Evolutionary conservation across 2,113 vertebrate genomes (phyloP).

Genomic region (Microcebus griseorufus): DNA sequence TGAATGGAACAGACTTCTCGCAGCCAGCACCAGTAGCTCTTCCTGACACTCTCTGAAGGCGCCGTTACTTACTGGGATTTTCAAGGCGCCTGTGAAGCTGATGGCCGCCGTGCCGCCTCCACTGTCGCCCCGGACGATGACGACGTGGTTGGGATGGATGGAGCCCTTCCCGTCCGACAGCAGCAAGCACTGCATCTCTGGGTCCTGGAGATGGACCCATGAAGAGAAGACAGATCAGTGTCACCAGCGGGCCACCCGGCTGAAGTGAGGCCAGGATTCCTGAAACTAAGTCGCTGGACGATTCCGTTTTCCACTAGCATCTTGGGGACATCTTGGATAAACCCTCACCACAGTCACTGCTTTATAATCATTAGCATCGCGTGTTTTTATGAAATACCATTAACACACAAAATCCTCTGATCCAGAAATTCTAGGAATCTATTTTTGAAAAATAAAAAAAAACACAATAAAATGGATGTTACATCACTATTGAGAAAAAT

Average conservation of each 20-base stretch:
- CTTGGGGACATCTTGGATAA: fast-evolving
- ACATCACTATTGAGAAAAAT: background rate
- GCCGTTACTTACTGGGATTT: slow-evolving; percentile 85
- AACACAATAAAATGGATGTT: background rate
- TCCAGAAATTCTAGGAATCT: background rate
- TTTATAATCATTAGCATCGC: fast-evolving
- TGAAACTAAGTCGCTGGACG: fast-evolving
- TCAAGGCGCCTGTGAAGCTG: slow-evolving; percentile 87
- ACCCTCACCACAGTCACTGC: fast-evolving
- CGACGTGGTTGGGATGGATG: slow-evolving; percentile 58
- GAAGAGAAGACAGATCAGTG: background rate
- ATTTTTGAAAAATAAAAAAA: background rate
- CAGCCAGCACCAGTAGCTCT: fast-evolving
- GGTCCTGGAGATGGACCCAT: slow-evolving; percentile 72
- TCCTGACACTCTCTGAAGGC: background rate
- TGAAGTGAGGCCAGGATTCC: fast-evolving
- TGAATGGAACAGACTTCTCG: background rate
- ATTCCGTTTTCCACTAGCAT: background rate
- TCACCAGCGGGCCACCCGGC: fast-evolving
- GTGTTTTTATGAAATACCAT: background rate
- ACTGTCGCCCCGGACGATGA: slow-evolving; percentile 52
- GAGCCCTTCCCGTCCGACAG: slow-evolving; percentile 63
- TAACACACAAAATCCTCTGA: background rate
- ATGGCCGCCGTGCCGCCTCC: slow-evolving; percentile 81
- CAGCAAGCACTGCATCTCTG: slow-evolving; percentile 83